Evolutionary conservation across 2,888 invertebrate genomes (phyloP).

Genomic region (Ophion slaviceki): DNA sequence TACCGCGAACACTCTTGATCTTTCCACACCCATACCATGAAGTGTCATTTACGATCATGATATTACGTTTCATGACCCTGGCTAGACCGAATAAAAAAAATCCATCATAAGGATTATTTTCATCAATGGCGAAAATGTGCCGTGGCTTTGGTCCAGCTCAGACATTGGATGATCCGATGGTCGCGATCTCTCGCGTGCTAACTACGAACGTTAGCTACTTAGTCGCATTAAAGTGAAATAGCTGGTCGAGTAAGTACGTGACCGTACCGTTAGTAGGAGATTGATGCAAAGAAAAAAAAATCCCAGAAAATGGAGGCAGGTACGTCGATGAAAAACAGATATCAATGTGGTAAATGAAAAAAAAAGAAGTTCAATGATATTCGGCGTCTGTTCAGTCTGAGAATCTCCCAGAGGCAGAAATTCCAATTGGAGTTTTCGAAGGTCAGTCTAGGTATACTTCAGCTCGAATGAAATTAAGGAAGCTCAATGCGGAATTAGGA

Average conservation of each 20-base stretch:
- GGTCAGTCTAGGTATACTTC: conserved; percentile 67
- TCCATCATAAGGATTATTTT: background rate
- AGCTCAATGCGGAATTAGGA: conserved; percentile 81
- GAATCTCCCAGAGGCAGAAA: conserved; percentile 34
- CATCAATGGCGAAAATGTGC: background rate
- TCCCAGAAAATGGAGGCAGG: conserved; percentile 15
- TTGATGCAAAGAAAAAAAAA: conserved; percentile 11
- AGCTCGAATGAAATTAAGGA: conserved; percentile 80
- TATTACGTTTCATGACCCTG: background rate
- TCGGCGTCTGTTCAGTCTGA: conserved; percentile 23
- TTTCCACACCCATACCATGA: background rate
- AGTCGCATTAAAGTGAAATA: conserved; percentile 44
- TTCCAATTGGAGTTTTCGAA: conserved; percentile 60
- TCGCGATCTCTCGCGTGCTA: conserved; percentile 12
- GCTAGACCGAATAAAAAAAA: background rate
- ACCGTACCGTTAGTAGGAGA: background rate
- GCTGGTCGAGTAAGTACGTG: conserved; percentile 28
- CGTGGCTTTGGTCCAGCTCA: background rate
- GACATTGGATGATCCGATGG: conserved; percentile 51
- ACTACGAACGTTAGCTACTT: conserved; percentile 48
- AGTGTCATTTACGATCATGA: background rate
- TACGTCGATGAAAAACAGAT: conserved; percentile 18
- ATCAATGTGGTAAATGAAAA: conserved; percentile 6
- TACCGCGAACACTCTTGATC: background rate
- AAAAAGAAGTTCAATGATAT: conserved; percentile 31